Evolutionary conservation across 1,140 invertebrate species (phyloP).

Genomic region (Campoletis sonorensis): DNA sequence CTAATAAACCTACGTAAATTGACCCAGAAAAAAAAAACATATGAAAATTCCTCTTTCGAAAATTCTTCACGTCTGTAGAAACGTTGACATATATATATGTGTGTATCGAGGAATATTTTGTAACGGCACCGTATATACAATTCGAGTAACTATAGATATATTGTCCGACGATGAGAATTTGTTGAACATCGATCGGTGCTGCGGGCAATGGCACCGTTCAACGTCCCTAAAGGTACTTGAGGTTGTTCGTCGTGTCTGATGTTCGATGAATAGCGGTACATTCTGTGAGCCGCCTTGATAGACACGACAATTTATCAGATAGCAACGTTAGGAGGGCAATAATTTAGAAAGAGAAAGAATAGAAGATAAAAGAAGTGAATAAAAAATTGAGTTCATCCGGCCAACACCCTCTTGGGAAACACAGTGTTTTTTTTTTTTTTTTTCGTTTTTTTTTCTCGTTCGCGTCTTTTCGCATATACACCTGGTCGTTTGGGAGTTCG

Average conservation of each 20-base stretch:
- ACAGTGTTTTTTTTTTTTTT: background rate
- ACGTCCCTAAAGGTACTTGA: conserved; percentile 1
- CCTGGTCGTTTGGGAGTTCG: conserved; percentile 38
- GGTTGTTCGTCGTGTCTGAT: background rate
- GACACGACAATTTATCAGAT: background rate
- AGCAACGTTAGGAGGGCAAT: background rate
- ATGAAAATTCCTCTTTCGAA: too few relatives aligned
- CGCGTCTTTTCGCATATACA: background rate
- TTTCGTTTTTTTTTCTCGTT: too few relatives aligned
- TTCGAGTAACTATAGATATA: background rate
- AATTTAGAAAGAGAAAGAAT: background rate
- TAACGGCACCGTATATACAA: background rate
- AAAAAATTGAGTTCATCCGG: background rate
- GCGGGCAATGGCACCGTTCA: conserved; percentile 33
- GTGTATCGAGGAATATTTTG: background rate
- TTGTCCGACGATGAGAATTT: background rate
- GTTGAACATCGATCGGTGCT: conserved; percentile 32
- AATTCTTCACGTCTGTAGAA: too few relatives aligned
- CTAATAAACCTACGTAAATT: too few relatives aligned
- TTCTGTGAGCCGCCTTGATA: background rate
- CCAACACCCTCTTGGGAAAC: background rate
- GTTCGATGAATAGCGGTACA: background rate
- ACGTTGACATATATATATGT: background rate
- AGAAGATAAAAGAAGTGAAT: background rate
- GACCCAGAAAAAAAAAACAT: too few relatives aligned